phyloP scores from a whole-genome alignment of 2,888 invertebrate species.

The Oegoconia quadripuncta region DNA sequence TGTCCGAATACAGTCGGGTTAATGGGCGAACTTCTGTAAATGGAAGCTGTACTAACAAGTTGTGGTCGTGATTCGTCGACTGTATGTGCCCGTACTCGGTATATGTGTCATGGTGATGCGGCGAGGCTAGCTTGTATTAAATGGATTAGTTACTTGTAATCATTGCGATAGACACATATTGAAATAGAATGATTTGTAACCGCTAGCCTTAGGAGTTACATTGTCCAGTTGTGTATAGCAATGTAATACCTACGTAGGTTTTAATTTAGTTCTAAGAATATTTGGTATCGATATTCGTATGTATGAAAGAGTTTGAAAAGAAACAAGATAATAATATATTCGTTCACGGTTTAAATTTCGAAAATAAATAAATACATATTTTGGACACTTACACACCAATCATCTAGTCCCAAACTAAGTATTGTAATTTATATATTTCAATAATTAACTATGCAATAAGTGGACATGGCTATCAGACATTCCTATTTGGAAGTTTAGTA shows the following conservation, averaged over 20 bases:
- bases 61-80: slow-evolving; percentile 15
- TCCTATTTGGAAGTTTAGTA: too few relatives aligned
- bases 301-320: too few relatives aligned
- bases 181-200: neutral
- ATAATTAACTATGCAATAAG: too few relatives aligned
- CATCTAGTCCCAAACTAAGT: too few relatives aligned
- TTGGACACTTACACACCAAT: too few relatives aligned
- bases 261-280: neutral
- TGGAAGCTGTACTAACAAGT: slow-evolving; percentile 8
- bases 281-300: too few relatives aligned
- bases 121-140: slow-evolving; percentile 15
- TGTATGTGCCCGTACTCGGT: slow-evolving; percentile 19
- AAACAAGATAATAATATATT: too few relatives aligned
- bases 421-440: too few relatives aligned
- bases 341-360: too few relatives aligned
- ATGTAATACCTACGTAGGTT: neutral
- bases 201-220: neutral
- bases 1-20: slow-evolving; percentile 6
- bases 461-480: too few relatives aligned
- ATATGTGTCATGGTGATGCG: slow-evolving; percentile 24
- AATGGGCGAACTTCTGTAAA: slow-evolving; percentile 12
- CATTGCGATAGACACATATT: neutral
- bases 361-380: too few relatives aligned
- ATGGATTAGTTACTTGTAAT: too few relatives aligned
- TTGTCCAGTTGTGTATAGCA: neutral